Evolutionary conservation across 2,797 vertebrate species (phyloP).

Genomic region (Centropyge bicolor): DNA sequence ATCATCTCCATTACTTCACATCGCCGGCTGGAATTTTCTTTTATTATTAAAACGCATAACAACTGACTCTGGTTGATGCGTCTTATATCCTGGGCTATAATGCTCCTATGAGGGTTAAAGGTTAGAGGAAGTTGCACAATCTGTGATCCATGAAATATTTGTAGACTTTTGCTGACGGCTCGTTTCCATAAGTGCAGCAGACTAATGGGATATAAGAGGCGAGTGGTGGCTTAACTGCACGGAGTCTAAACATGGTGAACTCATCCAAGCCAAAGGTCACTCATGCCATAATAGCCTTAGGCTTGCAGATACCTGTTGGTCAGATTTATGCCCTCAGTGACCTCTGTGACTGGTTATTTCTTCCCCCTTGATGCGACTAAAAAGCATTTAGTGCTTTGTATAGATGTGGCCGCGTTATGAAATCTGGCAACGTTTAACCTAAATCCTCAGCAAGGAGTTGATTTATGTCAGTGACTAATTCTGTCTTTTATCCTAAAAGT

Average conservation of each 20-base stretch:
- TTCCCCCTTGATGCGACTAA: conserved; percentile 6
- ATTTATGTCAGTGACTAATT: conserved; percentile 18
- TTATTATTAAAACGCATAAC: conserved; percentile 21
- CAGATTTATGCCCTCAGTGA: conserved; percentile 30
- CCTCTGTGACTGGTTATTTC: conserved; percentile 20
- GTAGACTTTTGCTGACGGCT: conserved; percentile 16
- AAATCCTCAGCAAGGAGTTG: conserved; percentile 13
- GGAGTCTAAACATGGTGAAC: conserved; percentile 34
- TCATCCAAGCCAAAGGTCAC: conserved; percentile 53
- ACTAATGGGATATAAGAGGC: conserved; percentile 63
- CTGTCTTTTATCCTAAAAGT: background rate
- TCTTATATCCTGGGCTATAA: background rate
- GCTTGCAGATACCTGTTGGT: conserved; percentile 54
- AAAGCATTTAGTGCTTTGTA: conserved; percentile 6
- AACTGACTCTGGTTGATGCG: conserved; percentile 11
- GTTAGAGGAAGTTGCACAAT: background rate
- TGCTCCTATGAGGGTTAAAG: background rate
- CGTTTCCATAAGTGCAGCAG: conserved; percentile 32
- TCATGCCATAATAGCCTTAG: conserved; percentile 43
- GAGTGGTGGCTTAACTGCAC: conserved; percentile 47
- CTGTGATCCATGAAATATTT: conserved; percentile 5
- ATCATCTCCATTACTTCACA: background rate
- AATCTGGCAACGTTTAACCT: conserved; percentile 9
- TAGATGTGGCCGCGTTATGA: background rate
- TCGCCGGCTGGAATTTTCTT: background rate